Conservation (phyloP, 2,797 vertebrate species). For the Choloepus didactylus region DNA sequence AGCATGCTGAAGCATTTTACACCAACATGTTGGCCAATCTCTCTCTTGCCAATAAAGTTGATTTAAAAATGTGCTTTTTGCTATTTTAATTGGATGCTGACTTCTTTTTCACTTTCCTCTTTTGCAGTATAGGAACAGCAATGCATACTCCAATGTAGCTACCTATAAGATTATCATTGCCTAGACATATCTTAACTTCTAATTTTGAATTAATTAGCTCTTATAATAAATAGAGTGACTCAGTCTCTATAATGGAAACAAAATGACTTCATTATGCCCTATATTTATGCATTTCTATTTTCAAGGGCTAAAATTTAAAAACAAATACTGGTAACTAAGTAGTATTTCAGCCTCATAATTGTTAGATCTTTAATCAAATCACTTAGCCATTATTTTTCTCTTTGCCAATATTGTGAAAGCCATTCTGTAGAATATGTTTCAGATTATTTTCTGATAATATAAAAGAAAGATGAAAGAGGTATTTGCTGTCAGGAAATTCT, state of each 20-base stretch:
- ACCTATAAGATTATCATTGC: conserved; percentile 53
- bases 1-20: too few relatives aligned
- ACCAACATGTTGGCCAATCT: too few relatives aligned
- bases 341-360: conserved; percentile 47
- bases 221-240: conserved; percentile 54
- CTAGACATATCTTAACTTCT: conserved; percentile 33
- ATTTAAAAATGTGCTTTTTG: conserved; percentile 13
- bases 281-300: conserved; percentile 51
- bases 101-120: background rate
- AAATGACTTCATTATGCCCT: conserved; percentile 31
- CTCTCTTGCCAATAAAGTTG: background rate
- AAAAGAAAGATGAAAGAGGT: conserved; percentile 70
- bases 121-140: conserved; percentile 19
- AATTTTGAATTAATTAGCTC: conserved; percentile 14
- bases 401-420: conserved; percentile 29
- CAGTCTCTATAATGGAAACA: background rate
- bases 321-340: conserved; percentile 51
- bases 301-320: conserved; percentile 49
- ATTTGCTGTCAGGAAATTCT: conserved; percentile 81
- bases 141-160: background rate
- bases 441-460: conserved; percentile 54
- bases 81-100: conserved; percentile 8
- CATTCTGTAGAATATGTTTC: conserved; percentile 65
- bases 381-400: conserved; percentile 23
- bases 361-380: conserved; percentile 68